Percentiles rank a stretch among this genome's conserved stretches.
Conservation (phyloP, 1,140 invertebrate genomes). For the Anastrepha obliqua region DNA sequence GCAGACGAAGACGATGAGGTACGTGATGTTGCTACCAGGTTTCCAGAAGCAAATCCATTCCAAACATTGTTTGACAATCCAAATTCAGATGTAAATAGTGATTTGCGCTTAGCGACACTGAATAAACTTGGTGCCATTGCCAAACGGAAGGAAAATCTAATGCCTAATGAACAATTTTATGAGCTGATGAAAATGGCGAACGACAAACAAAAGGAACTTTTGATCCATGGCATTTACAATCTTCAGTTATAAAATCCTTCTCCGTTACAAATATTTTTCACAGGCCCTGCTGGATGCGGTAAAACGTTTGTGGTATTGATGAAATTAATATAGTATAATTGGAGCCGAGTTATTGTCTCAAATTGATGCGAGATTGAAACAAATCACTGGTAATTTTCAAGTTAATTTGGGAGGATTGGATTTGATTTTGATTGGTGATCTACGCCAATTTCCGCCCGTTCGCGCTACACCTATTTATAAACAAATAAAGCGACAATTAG, state of each 20-base stretch:
- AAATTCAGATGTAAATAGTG: slow-evolving; percentile 23
- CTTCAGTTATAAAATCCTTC: too few relatives aligned
- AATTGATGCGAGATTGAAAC: too few relatives aligned
- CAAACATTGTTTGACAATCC: neutral
- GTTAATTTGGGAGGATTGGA: too few relatives aligned
- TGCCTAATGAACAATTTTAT: slow-evolving; percentile 45
- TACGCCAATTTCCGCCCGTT: too few relatives aligned
- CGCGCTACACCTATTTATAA: too few relatives aligned
- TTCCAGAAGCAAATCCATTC: neutral
- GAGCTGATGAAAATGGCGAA: slow-evolving; percentile 8
- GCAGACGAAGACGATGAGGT: neutral
- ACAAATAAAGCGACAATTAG: too few relatives aligned
- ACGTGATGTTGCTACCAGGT: too few relatives aligned
- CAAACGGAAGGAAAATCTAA: slow-evolving; percentile 62
- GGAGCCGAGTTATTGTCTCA: too few relatives aligned
- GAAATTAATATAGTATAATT: too few relatives aligned
- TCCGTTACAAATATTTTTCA: too few relatives aligned
- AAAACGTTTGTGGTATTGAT: neutral
- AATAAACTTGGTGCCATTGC: slow-evolving; percentile 60
- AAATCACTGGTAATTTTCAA: too few relatives aligned
- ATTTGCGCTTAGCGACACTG: slow-evolving; percentile 56
- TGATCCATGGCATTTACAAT: neutral
- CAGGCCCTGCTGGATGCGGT: neutral
- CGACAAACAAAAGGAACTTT: neutral
- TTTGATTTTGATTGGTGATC: too few relatives aligned